Evolutionary conservation across 64 coral and sea anemone species (phyloP), one percentile per base, ranked within the genome.

Genomic region (Cladopsammia gracilis): DNA sequence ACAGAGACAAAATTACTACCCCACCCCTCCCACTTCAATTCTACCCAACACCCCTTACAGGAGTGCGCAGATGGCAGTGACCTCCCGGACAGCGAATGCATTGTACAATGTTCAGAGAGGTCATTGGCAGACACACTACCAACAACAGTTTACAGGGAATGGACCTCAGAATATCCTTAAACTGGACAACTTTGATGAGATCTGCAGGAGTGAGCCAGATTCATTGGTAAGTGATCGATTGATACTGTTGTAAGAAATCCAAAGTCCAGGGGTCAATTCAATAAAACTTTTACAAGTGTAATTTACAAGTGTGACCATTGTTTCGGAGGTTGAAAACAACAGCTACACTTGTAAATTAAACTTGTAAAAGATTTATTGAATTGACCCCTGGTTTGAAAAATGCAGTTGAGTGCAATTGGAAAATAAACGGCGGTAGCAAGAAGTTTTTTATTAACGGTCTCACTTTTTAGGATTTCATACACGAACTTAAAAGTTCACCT

Each of bases 51-150:
- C 85, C 73, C 83, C 88, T 49, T 22, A 90, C 9, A 87, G 94
- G 56, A 58, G 65, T 10, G 65, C 51, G 6, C 64, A 92, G 66
- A 75, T 96, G 81, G 92, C 94, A 20, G 90, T 98, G 13, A 64
- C 90, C 6, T 87, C 94, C 10, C 86, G 79, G n/a, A 98, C 96
- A 20, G 96, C 96, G 14, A 95, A 98, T 72, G 87, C 94, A 20
- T 73, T 98, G 51, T 89, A 92, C 62, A 95, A 98, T 66, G 75
- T 95, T 16, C 93, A 96, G 14, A 88, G 57, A 42, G 59, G 80
- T 0, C 81, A 93, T 49, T 93, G 89, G 72, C 75, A 89, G 25
- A 92, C 96, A 23, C 57, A 83, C 9, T 98, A 98, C 61, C 88
- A 85, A 72, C 86, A 89, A 20, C 93, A 98, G 65, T 98, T 96